These are phyloP conservation scores for Dreissena rostriformis DNA, from an alignment of 1,140 invertebrate species.

Conservation along the genomic window DNA sequence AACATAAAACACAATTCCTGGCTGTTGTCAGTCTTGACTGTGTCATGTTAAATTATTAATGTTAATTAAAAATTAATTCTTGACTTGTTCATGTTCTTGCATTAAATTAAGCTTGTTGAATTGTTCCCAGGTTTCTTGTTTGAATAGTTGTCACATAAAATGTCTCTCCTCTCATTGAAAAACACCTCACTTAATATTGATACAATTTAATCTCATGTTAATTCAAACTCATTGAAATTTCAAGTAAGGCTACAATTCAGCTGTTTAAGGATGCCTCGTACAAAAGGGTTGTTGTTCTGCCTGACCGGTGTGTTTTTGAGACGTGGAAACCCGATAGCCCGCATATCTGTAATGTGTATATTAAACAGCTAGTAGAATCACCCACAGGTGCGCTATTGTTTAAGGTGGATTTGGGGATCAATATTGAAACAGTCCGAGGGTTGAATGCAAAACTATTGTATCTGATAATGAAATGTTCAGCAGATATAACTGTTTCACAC, in stretches of 20 bases:
- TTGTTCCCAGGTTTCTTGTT: too few relatives aligned
- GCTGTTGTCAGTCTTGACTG: too few relatives aligned
- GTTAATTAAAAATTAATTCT: too few relatives aligned
- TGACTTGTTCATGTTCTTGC: too few relatives aligned
- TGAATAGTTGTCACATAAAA: too few relatives aligned
- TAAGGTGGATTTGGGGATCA: slow-evolving; percentile 34
- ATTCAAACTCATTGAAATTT: neutral
- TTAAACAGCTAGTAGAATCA: slow-evolving; percentile 2
- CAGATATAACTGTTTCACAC: too few relatives aligned
- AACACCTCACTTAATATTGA: neutral
- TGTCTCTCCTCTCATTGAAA: too few relatives aligned
- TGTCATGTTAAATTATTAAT: too few relatives aligned
- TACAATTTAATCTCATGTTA: neutral
- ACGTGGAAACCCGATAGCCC: slow-evolving; percentile 32
- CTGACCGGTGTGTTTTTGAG: slow-evolving; percentile 36
- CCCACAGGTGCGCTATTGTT: slow-evolving; percentile 52
- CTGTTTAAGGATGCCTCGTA: slow-evolving; percentile 10
- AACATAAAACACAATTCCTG: too few relatives aligned
- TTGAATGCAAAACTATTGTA: too few relatives aligned
- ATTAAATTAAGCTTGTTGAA: too few relatives aligned
- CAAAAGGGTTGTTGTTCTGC: slow-evolving; percentile 32
- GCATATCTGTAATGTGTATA: slow-evolving; percentile 35
- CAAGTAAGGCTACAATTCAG: slow-evolving; percentile 1
- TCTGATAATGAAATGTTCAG: too few relatives aligned
- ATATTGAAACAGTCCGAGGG: slow-evolving; percentile 14